A percentile compares a stretch with the other conserved stretches of the same genome.
These are phyloP conservation scores for Acronicta leporina DNA, from an alignment of 2,888 invertebrate species.

Conservation along the genomic window DNA sequence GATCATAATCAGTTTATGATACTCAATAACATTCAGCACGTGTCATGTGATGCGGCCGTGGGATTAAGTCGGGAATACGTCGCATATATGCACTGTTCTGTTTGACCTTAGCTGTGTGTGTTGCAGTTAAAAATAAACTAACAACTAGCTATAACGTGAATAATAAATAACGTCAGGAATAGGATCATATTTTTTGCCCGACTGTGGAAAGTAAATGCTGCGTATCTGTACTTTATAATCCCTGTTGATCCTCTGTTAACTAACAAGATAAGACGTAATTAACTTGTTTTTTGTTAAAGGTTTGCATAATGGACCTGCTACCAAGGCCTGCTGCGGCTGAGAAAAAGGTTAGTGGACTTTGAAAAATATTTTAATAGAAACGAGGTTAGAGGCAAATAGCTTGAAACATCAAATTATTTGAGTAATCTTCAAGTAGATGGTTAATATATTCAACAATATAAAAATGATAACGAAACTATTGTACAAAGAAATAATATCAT, in stretches of 20 bases:
- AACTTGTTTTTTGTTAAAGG: too few relatives aligned
- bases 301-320: too few relatives aligned
- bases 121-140: conserved; percentile 2
- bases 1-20: neutral
- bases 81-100: neutral
- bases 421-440: too few relatives aligned
- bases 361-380: too few relatives aligned
- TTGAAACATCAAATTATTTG: too few relatives aligned
- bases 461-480: neutral
- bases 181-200: neutral
- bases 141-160: neutral
- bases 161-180: neutral
- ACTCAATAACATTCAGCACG: neutral
- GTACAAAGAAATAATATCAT: conserved; percentile 15
- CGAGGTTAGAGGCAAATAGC: too few relatives aligned
- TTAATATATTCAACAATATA: neutral
- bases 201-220: neutral
- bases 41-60: neutral
- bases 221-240: neutral
- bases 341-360: too few relatives aligned
- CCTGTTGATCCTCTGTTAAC: too few relatives aligned
- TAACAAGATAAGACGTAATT: too few relatives aligned
- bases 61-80: neutral
- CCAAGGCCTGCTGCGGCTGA: too few relatives aligned
- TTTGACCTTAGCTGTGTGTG: neutral